Conservation (phyloP, 2,113 vertebrate species). For the Reinhardtius hippoglossoides region DNA sequence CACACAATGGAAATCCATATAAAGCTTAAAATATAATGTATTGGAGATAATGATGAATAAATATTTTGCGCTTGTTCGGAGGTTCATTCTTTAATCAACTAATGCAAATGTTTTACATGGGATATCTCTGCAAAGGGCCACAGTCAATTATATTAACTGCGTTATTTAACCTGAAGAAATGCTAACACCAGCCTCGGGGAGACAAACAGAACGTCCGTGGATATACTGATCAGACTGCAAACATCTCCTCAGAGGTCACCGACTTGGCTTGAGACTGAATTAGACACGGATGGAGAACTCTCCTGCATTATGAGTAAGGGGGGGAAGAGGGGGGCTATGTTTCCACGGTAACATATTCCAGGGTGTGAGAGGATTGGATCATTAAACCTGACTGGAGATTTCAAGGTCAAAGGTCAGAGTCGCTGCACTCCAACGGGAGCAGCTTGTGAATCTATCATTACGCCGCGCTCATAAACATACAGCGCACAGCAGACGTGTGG, state of each 20-base stretch:
- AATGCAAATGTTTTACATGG: conserved; percentile 27
- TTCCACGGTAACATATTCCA: conserved; percentile 76
- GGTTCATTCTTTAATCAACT: not conserved
- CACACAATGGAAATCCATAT: not conserved
- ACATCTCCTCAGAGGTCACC: conserved; percentile 68
- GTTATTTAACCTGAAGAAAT: conserved; percentile 60
- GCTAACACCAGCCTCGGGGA: conserved; percentile 47
- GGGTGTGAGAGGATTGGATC: conserved; percentile 70
- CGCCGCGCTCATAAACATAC: conserved; percentile 65
- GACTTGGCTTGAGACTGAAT: conserved; percentile 74
- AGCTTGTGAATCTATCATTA: conserved; percentile 68
- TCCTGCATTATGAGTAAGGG: conserved; percentile 65
- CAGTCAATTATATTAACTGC: conserved; percentile 40
- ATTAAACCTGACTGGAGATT: conserved; percentile 77
- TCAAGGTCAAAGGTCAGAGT: conserved; percentile 76
- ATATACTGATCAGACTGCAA: conserved; percentile 61
- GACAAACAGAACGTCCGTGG: conserved; percentile 39
- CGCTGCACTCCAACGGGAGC: conserved; percentile 47
- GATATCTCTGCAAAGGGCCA: conserved; percentile 26
- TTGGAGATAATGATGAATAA: not conserved
- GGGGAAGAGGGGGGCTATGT: conserved; percentile 41
- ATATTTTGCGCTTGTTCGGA: not conserved
- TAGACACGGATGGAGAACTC: conserved; percentile 68
- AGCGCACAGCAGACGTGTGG: conserved; percentile 10
- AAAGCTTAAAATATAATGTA: not conserved